Evolutionary conservation across 2,113 vertebrate genomes (phyloP).

Genomic region (Pterophyllum scalare): DNA sequence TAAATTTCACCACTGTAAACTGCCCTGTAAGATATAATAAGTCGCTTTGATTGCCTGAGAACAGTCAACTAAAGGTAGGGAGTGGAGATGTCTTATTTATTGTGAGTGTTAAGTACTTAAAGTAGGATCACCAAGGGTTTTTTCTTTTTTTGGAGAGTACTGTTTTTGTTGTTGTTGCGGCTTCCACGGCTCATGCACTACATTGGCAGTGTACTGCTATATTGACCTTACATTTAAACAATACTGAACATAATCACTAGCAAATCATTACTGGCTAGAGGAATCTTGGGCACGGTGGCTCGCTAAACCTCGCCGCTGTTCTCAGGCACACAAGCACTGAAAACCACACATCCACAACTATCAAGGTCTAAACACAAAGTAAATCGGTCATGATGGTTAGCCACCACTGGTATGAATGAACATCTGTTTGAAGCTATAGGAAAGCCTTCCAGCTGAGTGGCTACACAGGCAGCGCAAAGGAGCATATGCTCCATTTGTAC

Average conservation of each 20-base stretch:
- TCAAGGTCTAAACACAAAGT: neutral
- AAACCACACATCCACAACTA: neutral
- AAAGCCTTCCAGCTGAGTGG: neutral
- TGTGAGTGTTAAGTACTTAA: neutral
- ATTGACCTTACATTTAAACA: neutral
- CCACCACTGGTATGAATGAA: neutral
- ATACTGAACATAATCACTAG: neutral
- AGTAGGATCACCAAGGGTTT: neutral
- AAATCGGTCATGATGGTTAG: neutral
- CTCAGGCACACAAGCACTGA: neutral
- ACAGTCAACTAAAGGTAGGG: neutral
- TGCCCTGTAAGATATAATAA: neutral
- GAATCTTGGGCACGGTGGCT: neutral
- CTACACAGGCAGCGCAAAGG: neutral
- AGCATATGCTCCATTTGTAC: neutral
- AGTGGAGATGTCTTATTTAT: neutral
- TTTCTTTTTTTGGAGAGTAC: no score
- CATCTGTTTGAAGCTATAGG: slow-evolving; percentile 1
- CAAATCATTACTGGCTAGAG: neutral
- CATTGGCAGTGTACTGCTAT: neutral
- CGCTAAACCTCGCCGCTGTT: neutral
- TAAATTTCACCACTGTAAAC: neutral
- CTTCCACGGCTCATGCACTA: no score
- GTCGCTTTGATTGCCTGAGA: neutral
- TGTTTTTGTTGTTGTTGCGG: no score